Percentiles rank a stretch among this genome's conserved stretches.
Evolutionary conservation across 1,140 invertebrate species (phyloP).

Genomic region (Drosophila malerkotliana): DNA sequence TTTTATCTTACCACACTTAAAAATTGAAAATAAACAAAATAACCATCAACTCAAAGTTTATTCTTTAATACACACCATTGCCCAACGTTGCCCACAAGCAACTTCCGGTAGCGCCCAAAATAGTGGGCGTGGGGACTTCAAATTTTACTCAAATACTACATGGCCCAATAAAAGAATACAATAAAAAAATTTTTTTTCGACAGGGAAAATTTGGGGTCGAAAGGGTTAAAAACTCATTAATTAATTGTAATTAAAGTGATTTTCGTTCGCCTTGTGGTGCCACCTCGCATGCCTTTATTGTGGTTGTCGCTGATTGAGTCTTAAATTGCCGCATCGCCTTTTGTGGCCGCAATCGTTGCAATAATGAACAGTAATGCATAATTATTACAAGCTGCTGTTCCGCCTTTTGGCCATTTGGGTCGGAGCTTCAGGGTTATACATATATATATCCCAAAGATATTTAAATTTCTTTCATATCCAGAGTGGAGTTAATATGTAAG

Average conservation of each 20-base stretch:
- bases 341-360: constrained; percentile 36
- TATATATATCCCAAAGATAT: background rate
- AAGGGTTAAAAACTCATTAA: constrained; percentile 77
- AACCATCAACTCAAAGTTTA: no score
- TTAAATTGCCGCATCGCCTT: constrained; percentile 58
- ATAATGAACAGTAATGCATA: constrained; percentile 75
- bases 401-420: constrained; percentile 15
- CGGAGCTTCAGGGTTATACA: background rate
- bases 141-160: no score
- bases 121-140: no score
- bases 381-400: constrained; percentile 49
- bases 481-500: background rate
- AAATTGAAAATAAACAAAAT: no score
- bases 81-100: no score
- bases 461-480: background rate
- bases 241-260: constrained; percentile 80
- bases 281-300: constrained; percentile 34
- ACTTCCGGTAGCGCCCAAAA: no score
- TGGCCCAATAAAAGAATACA: no score
- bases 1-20: no score
- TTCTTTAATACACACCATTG: no score
- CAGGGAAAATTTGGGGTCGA: no score
- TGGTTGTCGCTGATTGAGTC: constrained; percentile 57
- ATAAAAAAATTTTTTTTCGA: no score
- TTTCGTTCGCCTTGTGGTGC: constrained; percentile 31